phyloP scores from a whole-genome alignment of 2,113 vertebrate species.

The Larimichthys polyactis region DNA sequence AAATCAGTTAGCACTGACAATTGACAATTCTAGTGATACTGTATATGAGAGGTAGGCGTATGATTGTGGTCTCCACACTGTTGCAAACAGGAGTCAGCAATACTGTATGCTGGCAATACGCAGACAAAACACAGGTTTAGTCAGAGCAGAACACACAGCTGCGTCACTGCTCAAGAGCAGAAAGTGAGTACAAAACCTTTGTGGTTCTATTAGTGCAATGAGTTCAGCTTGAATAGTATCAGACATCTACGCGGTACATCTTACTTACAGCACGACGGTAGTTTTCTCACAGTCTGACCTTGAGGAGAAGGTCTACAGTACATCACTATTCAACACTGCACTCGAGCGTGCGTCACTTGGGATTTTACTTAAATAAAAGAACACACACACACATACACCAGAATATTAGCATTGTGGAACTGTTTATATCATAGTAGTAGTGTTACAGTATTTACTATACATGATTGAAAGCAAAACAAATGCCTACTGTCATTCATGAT shows the following conservation, averaged over 20 bases:
- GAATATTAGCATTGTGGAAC: neutral
- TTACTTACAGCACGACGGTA: neutral
- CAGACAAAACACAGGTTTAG: slow-evolving; percentile 46
- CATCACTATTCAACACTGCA: slow-evolving; percentile 23
- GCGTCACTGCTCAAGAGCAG: neutral
- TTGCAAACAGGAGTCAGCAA: slow-evolving; percentile 23
- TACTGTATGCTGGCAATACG: slow-evolving; percentile 27
- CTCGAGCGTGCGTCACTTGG: slow-evolving; percentile 2
- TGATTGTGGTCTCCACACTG: slow-evolving; percentile 8
- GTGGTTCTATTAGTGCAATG: neutral
- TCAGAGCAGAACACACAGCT: slow-evolving; percentile 28
- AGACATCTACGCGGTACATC: neutral
- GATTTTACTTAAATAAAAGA: neutral
- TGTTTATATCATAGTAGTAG: neutral
- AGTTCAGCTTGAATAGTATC: neutral
- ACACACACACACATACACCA: neutral
- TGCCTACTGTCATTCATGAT: slow-evolving; percentile 8
- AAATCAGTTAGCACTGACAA: slow-evolving; percentile 39
- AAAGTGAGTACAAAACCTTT: neutral
- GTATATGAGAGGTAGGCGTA: slow-evolving; percentile 5
- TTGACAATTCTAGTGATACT: neutral
- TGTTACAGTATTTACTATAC: neutral
- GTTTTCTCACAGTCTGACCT: slow-evolving; percentile 46
- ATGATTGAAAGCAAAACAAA: slow-evolving; percentile 27
- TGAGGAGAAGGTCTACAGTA: slow-evolving; percentile 12